Evolutionary conservation across 2,888 invertebrate genomes (phyloP), one percentile per base, ranked within the genome.

Genomic region (Bibio marci): DNA sequence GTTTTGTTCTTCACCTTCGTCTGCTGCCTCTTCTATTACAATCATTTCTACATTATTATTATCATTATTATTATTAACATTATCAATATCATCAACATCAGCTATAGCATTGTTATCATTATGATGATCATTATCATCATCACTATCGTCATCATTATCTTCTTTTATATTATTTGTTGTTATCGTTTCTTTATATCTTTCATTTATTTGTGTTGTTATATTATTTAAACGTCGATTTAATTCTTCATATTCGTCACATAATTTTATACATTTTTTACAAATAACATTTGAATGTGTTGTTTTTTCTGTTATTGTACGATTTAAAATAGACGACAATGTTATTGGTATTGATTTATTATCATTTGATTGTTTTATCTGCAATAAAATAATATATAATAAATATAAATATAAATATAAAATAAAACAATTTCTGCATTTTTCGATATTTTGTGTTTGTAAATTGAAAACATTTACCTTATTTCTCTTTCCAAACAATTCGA

Each of bases 181-280:
- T 4, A 62, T 46, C 6, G 65, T 65, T 46, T 56, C 58, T 41
- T 63, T 64, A 48, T 69, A 71, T 47, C 62, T 66, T n/a, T 54
- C 57, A 26, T 59, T 54, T n/a, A 74, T 52, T 47, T 71, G 69
- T 34, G 54, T 47, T 48, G 66, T 71, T 10, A 72, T 58, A 48
- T 69, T 65, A 5, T 54, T 50, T 41, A 70, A 67, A 63, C 61
- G 61, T 17, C 55, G 59, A 51, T 71, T 66, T 31, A 74, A 52
- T 39, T 68, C 67, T 43, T 76, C 75, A 46, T 71, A 70, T 57
- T 80, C 77, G 15, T 68, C 61, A 36, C 75, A 66, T 7, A 68
- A 51, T 50, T 71, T 71, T 46, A 65, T 70, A 53, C 81, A 82
- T 48, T 76, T 77, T 51, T 71, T 74, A 54, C 81, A 82, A 3